Evolutionary conservation across 1,140 invertebrate species (phyloP).

Genomic region (Brachionus sp.): DNA sequence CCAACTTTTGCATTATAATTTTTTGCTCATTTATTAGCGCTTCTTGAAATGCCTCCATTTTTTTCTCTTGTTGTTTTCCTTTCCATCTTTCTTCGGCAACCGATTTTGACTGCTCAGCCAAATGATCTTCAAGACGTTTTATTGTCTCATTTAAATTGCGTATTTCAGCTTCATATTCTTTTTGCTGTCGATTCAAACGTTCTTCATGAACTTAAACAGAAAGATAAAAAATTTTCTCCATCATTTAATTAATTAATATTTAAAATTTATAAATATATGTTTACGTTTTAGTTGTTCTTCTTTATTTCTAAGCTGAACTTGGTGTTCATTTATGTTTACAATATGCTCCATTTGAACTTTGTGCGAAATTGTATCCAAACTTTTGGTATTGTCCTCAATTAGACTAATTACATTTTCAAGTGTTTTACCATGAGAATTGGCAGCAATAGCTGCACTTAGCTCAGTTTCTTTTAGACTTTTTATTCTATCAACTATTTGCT

Average conservation of each 20-base stretch:
- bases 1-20: constrained; percentile 42
- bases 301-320: constrained; percentile 30
- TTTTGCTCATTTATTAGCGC: constrained; percentile 38
- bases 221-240: neutral
- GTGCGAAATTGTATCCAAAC: neutral
- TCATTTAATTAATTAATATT: too few relatives aligned
- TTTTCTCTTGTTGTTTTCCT: constrained; percentile 30
- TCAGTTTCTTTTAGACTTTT: constrained; percentile 32
- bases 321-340: constrained; percentile 20
- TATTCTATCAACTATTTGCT: constrained; percentile 16
- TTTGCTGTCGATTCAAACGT: constrained; percentile 16
- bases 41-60: constrained; percentile 44
- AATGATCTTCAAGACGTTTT: constrained; percentile 20
- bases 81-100: constrained; percentile 41
- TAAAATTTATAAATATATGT: neutral
- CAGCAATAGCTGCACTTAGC: constrained; percentile 12
- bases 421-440: constrained; percentile 30
- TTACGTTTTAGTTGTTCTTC: constrained; percentile 33
- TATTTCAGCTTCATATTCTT: constrained; percentile 34
- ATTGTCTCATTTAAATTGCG: constrained; percentile 34
- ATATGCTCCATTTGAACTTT: constrained; percentile 37
- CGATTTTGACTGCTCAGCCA: constrained; percentile 26
- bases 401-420: constrained; percentile 23
- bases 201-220: constrained; percentile 8
- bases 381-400: constrained; percentile 42